Evolutionary conservation across 1,140 invertebrate species (phyloP).

Genomic region (Physella acuta): DNA sequence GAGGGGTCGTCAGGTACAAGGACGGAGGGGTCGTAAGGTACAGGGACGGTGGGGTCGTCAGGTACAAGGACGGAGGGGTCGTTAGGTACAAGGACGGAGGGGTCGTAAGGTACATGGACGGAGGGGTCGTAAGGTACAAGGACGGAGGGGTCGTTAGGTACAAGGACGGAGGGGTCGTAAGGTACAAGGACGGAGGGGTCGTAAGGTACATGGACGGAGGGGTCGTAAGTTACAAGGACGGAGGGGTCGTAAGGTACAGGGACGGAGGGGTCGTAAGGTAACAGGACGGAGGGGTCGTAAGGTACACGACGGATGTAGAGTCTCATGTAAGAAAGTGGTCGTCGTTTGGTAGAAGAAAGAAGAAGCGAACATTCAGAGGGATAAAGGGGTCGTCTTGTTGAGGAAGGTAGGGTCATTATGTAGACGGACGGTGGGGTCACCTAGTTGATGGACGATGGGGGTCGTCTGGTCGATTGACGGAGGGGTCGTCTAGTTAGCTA

Average conservation of each 20-base stretch:
- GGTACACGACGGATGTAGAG: too few species aligned
- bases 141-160: constrained; percentile 3
- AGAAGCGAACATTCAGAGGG: too few species aligned
- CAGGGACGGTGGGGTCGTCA: not conserved
- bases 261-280: not conserved
- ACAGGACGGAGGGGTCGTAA: constrained; percentile 4
- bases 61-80: not conserved
- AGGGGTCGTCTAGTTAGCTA: too few species aligned
- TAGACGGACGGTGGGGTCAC: too few species aligned
- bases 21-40: not conserved
- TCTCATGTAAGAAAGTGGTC: too few species aligned
- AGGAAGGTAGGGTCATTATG: too few species aligned
- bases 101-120: constrained; percentile 3
- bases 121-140: constrained; percentile 8
- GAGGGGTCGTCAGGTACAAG: not conserved
- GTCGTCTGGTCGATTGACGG: too few species aligned
- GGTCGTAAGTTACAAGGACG: constrained; percentile 9
- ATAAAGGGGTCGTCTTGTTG: too few species aligned
- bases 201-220: not conserved
- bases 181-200: constrained; percentile 2
- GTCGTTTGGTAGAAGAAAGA: too few species aligned
- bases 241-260: constrained; percentile 6
- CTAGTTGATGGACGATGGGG: too few species aligned
- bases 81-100: constrained; percentile 4
- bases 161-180: not conserved